These are phyloP conservation scores for Teleogryllus occipitalis DNA, from an alignment of 1,140 invertebrate species.

Conservation along the genomic window DNA sequence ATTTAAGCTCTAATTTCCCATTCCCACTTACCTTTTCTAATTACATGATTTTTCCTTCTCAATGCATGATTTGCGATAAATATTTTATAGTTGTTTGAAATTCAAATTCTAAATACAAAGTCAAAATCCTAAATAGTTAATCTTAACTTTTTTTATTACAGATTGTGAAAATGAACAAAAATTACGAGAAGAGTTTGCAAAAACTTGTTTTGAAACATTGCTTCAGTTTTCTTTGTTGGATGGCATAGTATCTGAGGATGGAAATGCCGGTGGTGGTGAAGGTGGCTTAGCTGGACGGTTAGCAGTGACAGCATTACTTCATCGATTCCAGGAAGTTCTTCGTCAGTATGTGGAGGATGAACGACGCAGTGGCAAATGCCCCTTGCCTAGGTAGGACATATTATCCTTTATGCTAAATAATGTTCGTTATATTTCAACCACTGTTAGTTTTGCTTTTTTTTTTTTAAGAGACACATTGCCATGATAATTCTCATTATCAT, in stretches of 20 bases:
- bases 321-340: constrained; percentile 88
- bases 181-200: constrained; percentile 88
- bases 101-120: too few relatives aligned
- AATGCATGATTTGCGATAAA: too few relatives aligned
- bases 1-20: too few relatives aligned
- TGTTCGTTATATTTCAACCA: too few relatives aligned
- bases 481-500: too few relatives aligned
- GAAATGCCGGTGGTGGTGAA: constrained; percentile 35
- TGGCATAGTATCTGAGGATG: constrained; percentile 41
- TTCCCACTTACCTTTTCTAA: too few relatives aligned
- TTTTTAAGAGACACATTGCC: too few relatives aligned
- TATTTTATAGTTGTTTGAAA: too few relatives aligned
- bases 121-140: too few relatives aligned
- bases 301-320: constrained; percentile 82
- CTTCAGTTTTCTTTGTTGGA: constrained; percentile 84
- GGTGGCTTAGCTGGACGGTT: constrained; percentile 66
- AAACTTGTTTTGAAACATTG: constrained; percentile 91
- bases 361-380: constrained; percentile 79
- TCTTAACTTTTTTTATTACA: constrained; percentile 29
- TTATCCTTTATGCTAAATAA: constrained; percentile 1
- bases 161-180: constrained; percentile 77
- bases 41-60: too few relatives aligned
- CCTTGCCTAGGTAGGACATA: constrained; percentile 65
- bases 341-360: constrained; percentile 83
- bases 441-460: too few relatives aligned